phyloP scores from a whole-genome alignment of 2,113 vertebrate genomes.

The Sebastes fasciatus region DNA sequence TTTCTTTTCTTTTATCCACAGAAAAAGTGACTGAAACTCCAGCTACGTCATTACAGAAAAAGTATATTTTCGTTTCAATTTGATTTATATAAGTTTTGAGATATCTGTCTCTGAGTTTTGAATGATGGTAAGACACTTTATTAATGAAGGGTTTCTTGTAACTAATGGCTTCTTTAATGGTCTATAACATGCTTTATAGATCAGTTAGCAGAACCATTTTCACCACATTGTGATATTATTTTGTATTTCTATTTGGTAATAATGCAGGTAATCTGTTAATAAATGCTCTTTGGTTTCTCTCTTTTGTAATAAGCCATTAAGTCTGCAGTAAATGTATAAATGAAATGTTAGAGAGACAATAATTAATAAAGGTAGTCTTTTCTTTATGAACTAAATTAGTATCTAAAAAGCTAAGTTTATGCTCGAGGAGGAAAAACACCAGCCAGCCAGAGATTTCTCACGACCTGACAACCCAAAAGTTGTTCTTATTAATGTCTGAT shows the following conservation, averaged over 20 bases:
- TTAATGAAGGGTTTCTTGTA: background rate
- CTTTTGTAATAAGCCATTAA: background rate
- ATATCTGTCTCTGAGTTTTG: background rate
- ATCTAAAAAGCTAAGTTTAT: too few relatives aligned
- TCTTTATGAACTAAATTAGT: too few relatives aligned
- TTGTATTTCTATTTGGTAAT: background rate
- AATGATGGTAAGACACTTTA: background rate
- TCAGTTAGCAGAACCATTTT: background rate
- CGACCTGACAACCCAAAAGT: background rate
- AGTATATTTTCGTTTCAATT: background rate
- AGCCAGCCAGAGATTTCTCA: background rate
- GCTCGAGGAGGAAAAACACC: too few relatives aligned
- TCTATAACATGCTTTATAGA: background rate
- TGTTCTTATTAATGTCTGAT: background rate
- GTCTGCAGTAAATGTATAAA: too few relatives aligned
- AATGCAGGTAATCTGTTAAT: background rate
- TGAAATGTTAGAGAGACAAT: background rate
- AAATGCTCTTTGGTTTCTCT: background rate
- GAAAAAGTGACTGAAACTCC: constrained; percentile 11
- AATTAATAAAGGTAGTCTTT: background rate
- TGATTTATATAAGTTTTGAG: background rate
- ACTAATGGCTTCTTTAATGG: background rate
- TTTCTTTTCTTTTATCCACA: constrained; percentile 46
- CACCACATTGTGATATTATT: background rate
- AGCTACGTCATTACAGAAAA: background rate